phyloP scores from a whole-genome alignment of 1,140 invertebrate genomes.

The Plodia interpunctella region DNA sequence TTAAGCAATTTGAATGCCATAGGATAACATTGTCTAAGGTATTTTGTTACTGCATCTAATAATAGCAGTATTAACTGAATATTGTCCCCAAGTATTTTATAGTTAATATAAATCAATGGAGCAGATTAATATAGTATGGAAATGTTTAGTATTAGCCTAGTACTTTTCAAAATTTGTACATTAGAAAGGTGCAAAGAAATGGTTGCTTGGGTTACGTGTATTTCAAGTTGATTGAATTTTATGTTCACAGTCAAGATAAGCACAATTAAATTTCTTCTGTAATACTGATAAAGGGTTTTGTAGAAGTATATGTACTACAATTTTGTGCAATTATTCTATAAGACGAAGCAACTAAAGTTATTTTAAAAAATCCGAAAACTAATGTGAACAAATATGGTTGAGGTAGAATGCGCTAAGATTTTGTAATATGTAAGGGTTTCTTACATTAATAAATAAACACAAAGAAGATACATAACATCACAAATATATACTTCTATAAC shows the following conservation, averaged over 20 bases:
- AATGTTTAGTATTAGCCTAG: conserved; percentile 22
- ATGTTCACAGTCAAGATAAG: background rate
- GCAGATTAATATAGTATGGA: conserved; percentile 27
- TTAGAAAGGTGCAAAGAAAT: conserved; percentile 21
- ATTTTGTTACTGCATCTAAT: conserved; percentile 42
- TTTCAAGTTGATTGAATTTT: background rate
- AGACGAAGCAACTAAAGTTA: too few species aligned
- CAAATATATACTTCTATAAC: background rate
- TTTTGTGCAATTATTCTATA: background rate
- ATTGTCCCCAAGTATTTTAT: conserved; percentile 40
- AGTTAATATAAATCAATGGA: conserved; percentile 30
- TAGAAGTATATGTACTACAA: background rate
- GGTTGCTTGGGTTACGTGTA: background rate
- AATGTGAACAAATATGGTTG: too few species aligned
- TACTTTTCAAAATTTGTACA: conserved; percentile 34
- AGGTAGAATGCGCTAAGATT: too few species aligned
- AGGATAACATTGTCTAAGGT: conserved; percentile 16
- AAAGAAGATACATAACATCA: background rate
- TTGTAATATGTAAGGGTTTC: too few species aligned
- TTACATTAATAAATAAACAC: too few species aligned
- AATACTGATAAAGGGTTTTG: background rate
- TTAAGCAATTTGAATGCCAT: conserved; percentile 19
- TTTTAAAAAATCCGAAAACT: too few species aligned
- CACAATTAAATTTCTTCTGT: background rate
- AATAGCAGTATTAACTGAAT: conserved; percentile 58